Evolutionary conservation across 2,888 invertebrate species (phyloP).

Genomic region (Automeris io): DNA sequence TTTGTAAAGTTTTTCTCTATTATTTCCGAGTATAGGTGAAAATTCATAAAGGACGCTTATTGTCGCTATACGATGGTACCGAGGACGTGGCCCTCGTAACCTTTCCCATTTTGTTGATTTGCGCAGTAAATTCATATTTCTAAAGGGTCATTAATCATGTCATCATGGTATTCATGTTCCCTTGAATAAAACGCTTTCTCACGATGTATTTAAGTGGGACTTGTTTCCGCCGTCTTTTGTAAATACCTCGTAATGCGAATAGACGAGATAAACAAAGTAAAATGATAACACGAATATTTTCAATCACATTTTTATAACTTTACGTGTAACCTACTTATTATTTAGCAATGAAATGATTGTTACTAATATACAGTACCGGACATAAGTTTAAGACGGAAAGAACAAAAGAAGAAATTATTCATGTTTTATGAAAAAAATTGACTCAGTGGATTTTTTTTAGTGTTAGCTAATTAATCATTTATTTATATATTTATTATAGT

Average conservation of each 20-base stretch:
- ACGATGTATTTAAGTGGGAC: neutral
- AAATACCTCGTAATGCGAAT: too few relatives aligned
- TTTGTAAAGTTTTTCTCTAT: constrained; percentile 36
- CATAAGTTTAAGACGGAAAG: too few relatives aligned
- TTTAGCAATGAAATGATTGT: too few relatives aligned
- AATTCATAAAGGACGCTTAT: constrained; percentile 16
- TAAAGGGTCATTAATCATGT: constrained; percentile 37
- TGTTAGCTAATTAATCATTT: too few relatives aligned
- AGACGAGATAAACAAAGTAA: neutral
- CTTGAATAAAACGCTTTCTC: neutral
- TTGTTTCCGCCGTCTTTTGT: neutral
- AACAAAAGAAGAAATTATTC: too few relatives aligned
- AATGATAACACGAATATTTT: too few relatives aligned
- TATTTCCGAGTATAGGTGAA: constrained; percentile 41
- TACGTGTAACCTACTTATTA: too few relatives aligned
- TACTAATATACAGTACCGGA: too few relatives aligned
- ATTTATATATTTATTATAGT: too few relatives aligned
- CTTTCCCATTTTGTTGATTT: neutral
- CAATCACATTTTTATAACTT: too few relatives aligned
- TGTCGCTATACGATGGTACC: neutral
- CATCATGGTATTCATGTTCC: constrained; percentile 6
- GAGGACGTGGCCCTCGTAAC: neutral
- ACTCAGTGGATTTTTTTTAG: too few relatives aligned
- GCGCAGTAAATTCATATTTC: neutral
- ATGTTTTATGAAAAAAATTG: too few relatives aligned